Evolutionary conservation across 30 jellyfish, hydroid and myxozoan species (phyloP).

Genomic region (Turritopsis dohrnii): DNA sequence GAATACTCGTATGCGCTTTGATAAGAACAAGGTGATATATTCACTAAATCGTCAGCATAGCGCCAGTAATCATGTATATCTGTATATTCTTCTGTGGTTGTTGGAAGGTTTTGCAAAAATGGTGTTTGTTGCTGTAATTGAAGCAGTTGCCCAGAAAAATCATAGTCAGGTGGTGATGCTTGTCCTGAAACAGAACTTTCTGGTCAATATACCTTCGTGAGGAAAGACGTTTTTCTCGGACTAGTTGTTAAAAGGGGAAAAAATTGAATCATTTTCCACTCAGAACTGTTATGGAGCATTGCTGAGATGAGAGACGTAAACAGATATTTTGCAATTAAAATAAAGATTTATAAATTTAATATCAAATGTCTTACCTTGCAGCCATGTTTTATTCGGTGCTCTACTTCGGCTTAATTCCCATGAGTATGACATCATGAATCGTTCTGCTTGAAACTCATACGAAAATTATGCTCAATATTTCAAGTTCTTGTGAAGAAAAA

Average conservation of each 20-base stretch:
- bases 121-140: neutral
- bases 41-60: neutral
- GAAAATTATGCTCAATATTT: neutral
- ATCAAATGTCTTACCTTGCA: neutral
- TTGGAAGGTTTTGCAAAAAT: neutral
- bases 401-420: constrained; percentile 1
- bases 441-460: neutral
- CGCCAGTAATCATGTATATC: constrained; percentile 1
- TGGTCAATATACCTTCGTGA: too few species aligned
- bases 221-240: too few species aligned
- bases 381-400: constrained; percentile 12
- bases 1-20: neutral
- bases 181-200: neutral
- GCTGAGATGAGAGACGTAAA: too few species aligned
- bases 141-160: neutral
- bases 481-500: neutral
- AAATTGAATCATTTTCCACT: too few species aligned
- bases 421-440: neutral
- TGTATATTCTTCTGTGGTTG: neutral
- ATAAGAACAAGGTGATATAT: neutral
- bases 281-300: too few species aligned
- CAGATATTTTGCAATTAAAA: too few species aligned
- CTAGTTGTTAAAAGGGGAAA: too few species aligned
- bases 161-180: neutral
- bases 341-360: neutral